These are phyloP conservation scores for Diphyllodes magnificus DNA, from an alignment of 2,113 vertebrate species.

Conservation along the genomic window DNA sequence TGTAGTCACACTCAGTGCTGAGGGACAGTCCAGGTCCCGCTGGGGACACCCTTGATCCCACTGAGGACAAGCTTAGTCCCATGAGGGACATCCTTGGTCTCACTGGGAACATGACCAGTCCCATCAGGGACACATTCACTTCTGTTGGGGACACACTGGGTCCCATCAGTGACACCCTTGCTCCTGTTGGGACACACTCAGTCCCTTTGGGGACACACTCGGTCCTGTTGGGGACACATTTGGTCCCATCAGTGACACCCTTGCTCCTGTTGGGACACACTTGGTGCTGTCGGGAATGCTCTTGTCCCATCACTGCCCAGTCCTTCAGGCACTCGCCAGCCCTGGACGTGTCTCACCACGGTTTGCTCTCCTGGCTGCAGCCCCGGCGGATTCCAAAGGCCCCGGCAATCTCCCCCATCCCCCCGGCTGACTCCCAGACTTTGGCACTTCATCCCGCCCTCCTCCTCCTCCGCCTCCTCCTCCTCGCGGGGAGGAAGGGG, in stretches of 20 bases:
- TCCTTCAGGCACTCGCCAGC: fast-evolving
- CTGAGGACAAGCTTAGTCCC: neutral
- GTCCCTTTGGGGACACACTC: fast-evolving
- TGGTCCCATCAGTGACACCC: neutral
- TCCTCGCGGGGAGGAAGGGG: neutral
- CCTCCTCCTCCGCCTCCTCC: neutral
- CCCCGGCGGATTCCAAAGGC: neutral
- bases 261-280: fast-evolving
- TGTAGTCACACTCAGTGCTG: neutral
- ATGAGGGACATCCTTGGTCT: no score
- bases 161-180: neutral
- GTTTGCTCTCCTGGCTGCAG: neutral
- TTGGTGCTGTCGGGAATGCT: fast-evolving
- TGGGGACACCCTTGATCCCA: neutral
- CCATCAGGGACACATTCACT: neutral
- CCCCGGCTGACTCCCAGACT: neutral
- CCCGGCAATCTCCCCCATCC: neutral
- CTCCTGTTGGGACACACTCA: fast-evolving
- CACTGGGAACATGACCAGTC: fast-evolving
- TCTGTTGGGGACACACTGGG: neutral
- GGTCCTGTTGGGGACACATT: neutral
- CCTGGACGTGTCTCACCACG: fast-evolving
- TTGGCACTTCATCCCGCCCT: neutral
- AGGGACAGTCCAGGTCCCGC: neutral
- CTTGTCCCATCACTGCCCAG: fast-evolving